These are phyloP conservation scores for Atethmia centrago DNA, from an alignment of 2,888 invertebrate species.

Conservation along the genomic window DNA sequence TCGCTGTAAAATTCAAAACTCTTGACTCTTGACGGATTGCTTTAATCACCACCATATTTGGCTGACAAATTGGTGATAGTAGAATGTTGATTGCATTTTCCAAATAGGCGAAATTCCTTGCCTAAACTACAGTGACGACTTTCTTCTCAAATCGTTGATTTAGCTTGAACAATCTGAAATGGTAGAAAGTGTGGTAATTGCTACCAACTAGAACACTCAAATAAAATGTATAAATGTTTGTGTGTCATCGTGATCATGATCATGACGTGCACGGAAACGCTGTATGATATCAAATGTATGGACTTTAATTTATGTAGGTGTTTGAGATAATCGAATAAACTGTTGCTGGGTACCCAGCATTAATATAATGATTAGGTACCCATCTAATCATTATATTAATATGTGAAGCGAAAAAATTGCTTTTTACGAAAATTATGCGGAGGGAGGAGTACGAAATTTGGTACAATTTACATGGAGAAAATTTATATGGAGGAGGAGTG, in stretches of 20 bases:
- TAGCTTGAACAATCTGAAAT: slow-evolving; percentile 54
- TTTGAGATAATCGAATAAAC: not conserved
- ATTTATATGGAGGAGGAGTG: no score
- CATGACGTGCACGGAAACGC: slow-evolving; percentile 10
- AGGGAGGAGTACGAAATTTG: no score
- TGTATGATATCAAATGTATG: slow-evolving; percentile 22
- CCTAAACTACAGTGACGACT: slow-evolving; percentile 18
- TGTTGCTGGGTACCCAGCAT: not conserved
- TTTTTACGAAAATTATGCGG: no score
- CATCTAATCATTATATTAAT: no score
- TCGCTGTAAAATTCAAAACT: not conserved
- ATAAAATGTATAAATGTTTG: slow-evolving; percentile 26
- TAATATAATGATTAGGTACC: no score
- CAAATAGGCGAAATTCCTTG: not conserved
- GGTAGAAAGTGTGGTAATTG: slow-evolving; percentile 57
- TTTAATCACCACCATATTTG: not conserved
- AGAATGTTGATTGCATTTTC: slow-evolving; percentile 16
- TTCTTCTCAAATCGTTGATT: slow-evolving; percentile 42
- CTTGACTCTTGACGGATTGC: not conserved
- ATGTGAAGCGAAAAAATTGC: no score
- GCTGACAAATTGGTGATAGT: not conserved
- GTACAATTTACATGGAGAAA: no score
- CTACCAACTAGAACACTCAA: slow-evolving; percentile 34
- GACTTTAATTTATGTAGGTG: slow-evolving; percentile 8
- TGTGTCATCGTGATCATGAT: slow-evolving; percentile 29